Percentiles rank a stretch among this genome's conserved stretches.
Evolutionary conservation across 2,113 vertebrate genomes (phyloP).

Genomic region (Misgurnus mizolepis): DNA sequence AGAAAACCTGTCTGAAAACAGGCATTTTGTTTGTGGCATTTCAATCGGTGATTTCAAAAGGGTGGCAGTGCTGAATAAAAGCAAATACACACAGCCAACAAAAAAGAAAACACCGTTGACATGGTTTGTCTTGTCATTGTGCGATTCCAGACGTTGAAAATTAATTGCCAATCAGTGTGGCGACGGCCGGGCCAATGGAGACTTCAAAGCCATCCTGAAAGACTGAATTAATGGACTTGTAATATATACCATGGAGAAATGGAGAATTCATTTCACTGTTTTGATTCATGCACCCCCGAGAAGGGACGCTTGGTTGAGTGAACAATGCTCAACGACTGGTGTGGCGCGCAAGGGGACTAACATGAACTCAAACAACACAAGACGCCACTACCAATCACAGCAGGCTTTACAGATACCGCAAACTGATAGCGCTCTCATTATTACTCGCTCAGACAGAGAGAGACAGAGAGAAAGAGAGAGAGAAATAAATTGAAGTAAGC

Average conservation of each 20-base stretch:
- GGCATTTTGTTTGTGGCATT: no score
- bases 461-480: not conserved
- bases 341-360: slow-evolving; percentile 17
- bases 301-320: slow-evolving; percentile 19
- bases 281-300: slow-evolving; percentile 34
- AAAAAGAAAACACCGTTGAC: slow-evolving; percentile 21
- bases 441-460: not conserved
- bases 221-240: slow-evolving; percentile 80
- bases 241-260: slow-evolving; percentile 50
- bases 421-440: slow-evolving; percentile 29
- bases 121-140: slow-evolving; percentile 24
- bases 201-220: slow-evolving; percentile 80
- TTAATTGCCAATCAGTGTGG: slow-evolving; percentile 85
- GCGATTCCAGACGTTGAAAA: slow-evolving; percentile 85
- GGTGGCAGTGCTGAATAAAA: not conserved
- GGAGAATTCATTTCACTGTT: slow-evolving; percentile 43
- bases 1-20: no score
- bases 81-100: slow-evolving; percentile 36
- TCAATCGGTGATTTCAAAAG: no score
- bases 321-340: slow-evolving; percentile 26
- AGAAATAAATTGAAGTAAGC: not conserved
- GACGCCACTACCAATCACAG: slow-evolving; percentile 27
- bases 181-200: slow-evolving; percentile 77
- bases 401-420: slow-evolving; percentile 7
- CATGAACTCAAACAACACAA: slow-evolving; percentile 29